A percentile compares a stretch with the other conserved stretches of the same genome.
These are phyloP conservation scores for Anastrepha obliqua DNA, from an alignment of 1,140 invertebrate genomes.

Conservation along the genomic window DNA sequence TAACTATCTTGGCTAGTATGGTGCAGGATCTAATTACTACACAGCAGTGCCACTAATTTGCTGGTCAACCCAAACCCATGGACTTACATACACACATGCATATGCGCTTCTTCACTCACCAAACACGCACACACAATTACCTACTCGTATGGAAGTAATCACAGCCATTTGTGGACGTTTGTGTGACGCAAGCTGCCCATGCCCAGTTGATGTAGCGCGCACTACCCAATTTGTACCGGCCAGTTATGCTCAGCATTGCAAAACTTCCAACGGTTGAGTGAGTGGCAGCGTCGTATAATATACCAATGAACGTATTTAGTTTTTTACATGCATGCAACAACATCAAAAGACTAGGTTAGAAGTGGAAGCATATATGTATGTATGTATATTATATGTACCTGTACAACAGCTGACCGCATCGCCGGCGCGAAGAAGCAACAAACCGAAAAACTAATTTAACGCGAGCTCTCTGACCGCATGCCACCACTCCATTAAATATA, in stretches of 20 bases:
- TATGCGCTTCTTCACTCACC: slow-evolving; percentile 23
- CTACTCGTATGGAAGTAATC: not conserved
- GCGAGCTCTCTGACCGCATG: not conserved
- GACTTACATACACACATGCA: not conserved
- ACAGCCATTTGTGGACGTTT: not conserved
- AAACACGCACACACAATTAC: not conserved
- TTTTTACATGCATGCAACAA: too few species aligned
- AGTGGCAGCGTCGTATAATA: not conserved
- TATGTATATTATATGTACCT: too few species aligned
- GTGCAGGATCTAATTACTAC: slow-evolving; percentile 41
- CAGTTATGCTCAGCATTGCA: slow-evolving; percentile 36
- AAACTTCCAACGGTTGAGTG: slow-evolving; percentile 29
- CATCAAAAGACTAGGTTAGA: not conserved
- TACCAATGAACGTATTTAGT: too few species aligned
- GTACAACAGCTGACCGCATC: slow-evolving; percentile 4
- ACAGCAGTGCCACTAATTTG: slow-evolving; percentile 21
- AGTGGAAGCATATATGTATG: not conserved
- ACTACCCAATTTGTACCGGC: slow-evolving; percentile 34
- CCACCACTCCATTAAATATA: not conserved
- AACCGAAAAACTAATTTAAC: slow-evolving; percentile 38
- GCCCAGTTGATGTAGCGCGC: slow-evolving; percentile 15
- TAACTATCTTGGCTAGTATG: not conserved
- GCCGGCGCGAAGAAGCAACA: slow-evolving; percentile 23
- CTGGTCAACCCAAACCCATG: not conserved
- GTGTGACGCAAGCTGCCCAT: slow-evolving; percentile 18